Percentiles rank a stretch among this genome's conserved stretches.
Evolutionary conservation across 2,113 vertebrate genomes (phyloP).

Genomic region (Tragelaphus strepsiceros): DNA sequence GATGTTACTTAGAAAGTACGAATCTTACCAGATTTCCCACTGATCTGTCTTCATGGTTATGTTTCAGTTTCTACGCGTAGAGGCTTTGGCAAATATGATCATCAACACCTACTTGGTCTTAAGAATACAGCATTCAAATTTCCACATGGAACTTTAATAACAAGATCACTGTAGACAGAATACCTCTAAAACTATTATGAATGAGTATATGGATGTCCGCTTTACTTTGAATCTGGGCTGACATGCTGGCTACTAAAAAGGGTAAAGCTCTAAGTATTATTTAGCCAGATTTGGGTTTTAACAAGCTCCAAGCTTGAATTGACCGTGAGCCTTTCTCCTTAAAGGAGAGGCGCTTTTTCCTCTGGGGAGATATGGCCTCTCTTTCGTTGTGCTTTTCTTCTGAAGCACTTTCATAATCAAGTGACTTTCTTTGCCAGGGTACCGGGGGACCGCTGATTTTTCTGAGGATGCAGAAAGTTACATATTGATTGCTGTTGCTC

Average conservation of each 20-base stretch:
- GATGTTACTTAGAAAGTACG: neutral
- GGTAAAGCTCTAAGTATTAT: neutral
- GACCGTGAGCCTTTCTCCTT: neutral
- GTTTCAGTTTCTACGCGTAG: neutral
- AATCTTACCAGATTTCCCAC: neutral
- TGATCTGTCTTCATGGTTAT: neutral
- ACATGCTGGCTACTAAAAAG: neutral
- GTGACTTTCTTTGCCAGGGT: slow-evolving; percentile 38
- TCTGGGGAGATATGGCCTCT: neutral
- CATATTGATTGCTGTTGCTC: slow-evolving; percentile 31
- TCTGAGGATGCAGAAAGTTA: slow-evolving; percentile 62
- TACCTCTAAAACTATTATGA: neutral
- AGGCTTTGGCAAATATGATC: neutral
- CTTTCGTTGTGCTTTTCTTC: slow-evolving; percentile 52
- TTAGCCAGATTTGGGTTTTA: slow-evolving; percentile 19
- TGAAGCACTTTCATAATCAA: slow-evolving; percentile 70
- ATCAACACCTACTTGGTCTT: neutral
- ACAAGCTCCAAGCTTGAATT: neutral
- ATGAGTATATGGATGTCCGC: accelerated
- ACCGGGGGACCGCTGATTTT: slow-evolving; percentile 42
- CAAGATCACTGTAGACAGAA: neutral
- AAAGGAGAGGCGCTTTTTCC: neutral
- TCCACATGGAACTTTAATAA: neutral
- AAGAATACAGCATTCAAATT: slow-evolving; percentile 12
- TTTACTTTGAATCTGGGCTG: neutral